Conservation (phyloP, 2,888 invertebrate species). For the Torymus texanus region DNA sequence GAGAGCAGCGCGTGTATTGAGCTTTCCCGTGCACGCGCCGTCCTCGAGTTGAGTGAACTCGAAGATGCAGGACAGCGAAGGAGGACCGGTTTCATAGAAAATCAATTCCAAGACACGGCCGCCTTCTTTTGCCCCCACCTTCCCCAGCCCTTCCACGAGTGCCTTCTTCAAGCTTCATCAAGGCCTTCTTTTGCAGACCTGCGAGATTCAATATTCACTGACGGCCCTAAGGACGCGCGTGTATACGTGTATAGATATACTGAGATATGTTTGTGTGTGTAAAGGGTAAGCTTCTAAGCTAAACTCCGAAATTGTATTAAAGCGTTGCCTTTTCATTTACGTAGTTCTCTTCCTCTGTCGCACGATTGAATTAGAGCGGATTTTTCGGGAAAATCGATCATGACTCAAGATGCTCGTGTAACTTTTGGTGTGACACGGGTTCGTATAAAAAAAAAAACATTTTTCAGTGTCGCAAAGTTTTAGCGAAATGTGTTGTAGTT, state of each 20-base stretch:
- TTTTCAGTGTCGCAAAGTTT: too few relatives aligned
- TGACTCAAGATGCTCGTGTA: too few relatives aligned
- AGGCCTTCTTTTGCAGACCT: conserved; percentile 30
- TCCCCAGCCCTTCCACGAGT: background rate
- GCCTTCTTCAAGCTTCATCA: conserved; percentile 37
- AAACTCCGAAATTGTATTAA: conserved; percentile 27
- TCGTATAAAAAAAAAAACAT: too few relatives aligned
- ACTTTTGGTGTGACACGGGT: too few relatives aligned
- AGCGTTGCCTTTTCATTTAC: background rate
- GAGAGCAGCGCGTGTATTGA: background rate
- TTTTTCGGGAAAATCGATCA: too few relatives aligned
- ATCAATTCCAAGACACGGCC: conserved; percentile 34
- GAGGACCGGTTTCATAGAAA: conserved; percentile 38
- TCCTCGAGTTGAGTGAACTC: conserved; percentile 37
- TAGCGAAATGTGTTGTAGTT: too few relatives aligned
- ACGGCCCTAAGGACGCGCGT: background rate
- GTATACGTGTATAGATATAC: too few relatives aligned
- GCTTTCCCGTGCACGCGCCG: background rate
- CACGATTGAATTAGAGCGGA: too few relatives aligned
- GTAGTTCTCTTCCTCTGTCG: too few relatives aligned
- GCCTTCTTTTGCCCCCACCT: background rate
- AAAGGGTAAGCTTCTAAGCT: background rate
- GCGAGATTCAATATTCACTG: conserved; percentile 31
- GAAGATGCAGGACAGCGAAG: conserved; percentile 12
- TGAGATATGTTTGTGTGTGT: too few relatives aligned